These are phyloP conservation scores for Lottia gigantea DNA, from an alignment of 2,888 invertebrate genomes.

Conservation along the genomic window DNA sequence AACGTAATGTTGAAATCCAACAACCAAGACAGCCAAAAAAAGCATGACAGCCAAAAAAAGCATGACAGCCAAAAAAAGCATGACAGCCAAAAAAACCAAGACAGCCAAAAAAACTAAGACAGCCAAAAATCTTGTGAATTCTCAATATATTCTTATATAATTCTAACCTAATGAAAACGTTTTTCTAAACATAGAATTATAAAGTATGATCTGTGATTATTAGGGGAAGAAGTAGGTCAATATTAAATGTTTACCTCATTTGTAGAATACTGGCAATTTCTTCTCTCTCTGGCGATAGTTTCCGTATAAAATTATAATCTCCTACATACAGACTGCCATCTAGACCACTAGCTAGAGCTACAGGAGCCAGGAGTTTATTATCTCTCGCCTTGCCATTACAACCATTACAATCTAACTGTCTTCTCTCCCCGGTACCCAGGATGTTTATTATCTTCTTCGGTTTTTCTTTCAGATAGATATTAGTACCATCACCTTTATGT, in stretches of 20 bases:
- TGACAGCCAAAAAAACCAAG: too few species aligned
- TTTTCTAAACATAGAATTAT: too few species aligned
- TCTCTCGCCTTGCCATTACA: conserved; percentile 75
- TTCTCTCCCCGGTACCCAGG: conserved; percentile 72
- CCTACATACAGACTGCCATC: conserved; percentile 98
- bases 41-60: too few species aligned
- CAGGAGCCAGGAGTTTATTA: conserved; percentile 85
- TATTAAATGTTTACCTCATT: conserved; percentile 47
- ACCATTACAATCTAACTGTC: conserved; percentile 83
- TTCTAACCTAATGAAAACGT: too few species aligned
- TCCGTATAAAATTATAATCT: conserved; percentile 84
- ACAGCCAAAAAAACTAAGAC: too few species aligned
- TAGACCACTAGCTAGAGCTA: conserved; percentile 92
- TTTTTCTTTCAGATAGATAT: conserved; percentile 88
- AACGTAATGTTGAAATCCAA: too few species aligned
- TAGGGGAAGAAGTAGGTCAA: too few species aligned
- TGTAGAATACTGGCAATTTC: conserved; percentile 75
- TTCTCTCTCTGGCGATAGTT: conserved; percentile 60
- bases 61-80: too few species aligned
- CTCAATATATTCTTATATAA: too few species aligned
- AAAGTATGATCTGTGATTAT: too few species aligned
- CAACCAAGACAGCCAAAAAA: too few species aligned
- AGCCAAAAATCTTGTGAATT: too few species aligned
- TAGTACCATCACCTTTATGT: conserved; percentile 96
- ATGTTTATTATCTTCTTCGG: conserved; percentile 87